phyloP scores from a whole-genome alignment of 2,113 vertebrate species.

The Epinephelus fuscoguttatus region DNA sequence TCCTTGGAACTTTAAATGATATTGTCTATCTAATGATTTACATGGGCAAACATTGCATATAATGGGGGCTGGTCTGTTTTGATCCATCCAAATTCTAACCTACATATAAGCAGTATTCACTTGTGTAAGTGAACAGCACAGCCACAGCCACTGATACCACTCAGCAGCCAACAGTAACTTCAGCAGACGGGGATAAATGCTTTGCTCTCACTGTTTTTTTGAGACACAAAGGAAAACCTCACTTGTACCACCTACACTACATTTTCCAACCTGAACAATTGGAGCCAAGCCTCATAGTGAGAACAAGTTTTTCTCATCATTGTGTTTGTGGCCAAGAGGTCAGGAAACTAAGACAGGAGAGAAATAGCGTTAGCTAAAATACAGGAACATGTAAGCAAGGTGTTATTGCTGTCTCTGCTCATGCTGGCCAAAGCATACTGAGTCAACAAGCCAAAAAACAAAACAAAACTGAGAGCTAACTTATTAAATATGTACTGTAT shows the following conservation, averaged over 20 bases:
- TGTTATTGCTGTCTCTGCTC: background rate
- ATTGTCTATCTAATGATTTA: background rate
- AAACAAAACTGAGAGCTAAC: background rate
- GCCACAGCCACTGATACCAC: background rate
- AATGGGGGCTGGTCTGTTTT: background rate
- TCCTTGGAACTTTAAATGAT: too few relatives aligned
- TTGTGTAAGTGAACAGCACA: background rate
- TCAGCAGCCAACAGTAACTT: background rate
- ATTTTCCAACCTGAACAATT: conserved; percentile 27
- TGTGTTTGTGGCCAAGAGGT: conserved; percentile 33
- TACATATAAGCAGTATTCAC: background rate
- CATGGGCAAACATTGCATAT: background rate
- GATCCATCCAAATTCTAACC: background rate
- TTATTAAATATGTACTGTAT: conserved; percentile 9
- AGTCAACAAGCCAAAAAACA: conserved; percentile 13
- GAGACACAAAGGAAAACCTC: conserved; percentile 7
- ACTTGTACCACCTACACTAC: conserved; percentile 21
- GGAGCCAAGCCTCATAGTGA: background rate
- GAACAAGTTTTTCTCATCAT: conserved; percentile 24
- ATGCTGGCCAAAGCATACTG: background rate
- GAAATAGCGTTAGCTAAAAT: background rate
- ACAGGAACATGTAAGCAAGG: background rate
- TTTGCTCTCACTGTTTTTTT: background rate
- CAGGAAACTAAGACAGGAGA: conserved; percentile 20
- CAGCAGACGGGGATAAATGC: conserved; percentile 18